phyloP scores from a whole-genome alignment of 2,888 invertebrate genomes.

The Tiliacea aurago region DNA sequence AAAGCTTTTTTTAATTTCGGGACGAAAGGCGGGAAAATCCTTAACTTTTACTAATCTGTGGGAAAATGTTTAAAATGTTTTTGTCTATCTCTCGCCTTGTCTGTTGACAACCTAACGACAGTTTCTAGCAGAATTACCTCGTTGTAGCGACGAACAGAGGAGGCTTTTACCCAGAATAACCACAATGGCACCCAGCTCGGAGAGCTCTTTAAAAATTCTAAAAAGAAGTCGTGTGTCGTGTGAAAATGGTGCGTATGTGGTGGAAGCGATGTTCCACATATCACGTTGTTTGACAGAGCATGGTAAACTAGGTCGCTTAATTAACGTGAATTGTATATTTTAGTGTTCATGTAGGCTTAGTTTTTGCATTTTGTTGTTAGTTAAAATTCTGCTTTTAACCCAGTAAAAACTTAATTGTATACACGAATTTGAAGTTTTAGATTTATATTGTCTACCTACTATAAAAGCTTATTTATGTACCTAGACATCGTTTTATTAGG shows the following conservation, averaged over 20 bases:
- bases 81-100: conserved; percentile 9
- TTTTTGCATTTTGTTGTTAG: conserved; percentile 43
- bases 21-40: conserved; percentile 16
- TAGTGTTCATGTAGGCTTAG: conserved; percentile 28
- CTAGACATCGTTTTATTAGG: conserved; percentile 28
- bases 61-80: conserved; percentile 2
- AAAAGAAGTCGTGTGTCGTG: conserved; percentile 62
- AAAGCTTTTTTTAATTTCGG: not conserved
- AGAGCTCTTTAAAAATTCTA: conserved; percentile 68
- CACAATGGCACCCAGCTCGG: conserved; percentile 61
- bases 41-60: conserved; percentile 6
- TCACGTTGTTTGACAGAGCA: conserved; percentile 54
- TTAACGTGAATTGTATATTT: conserved; percentile 58
- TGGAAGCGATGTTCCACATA: conserved; percentile 44
- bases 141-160: conserved; percentile 57
- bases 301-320: conserved; percentile 64
- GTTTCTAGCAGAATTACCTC: conserved; percentile 53
- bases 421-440: not conserved
- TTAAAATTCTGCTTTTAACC: conserved; percentile 14
- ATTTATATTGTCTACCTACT: not conserved
- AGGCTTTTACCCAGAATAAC: conserved; percentile 64
- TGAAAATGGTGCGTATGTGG: conserved; percentile 64
- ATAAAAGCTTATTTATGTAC: conserved; percentile 22
- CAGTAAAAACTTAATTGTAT: not conserved
- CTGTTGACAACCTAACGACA: conserved; percentile 41